Percentiles rank a stretch among this genome's conserved stretches.
Evolutionary conservation across 2,113 vertebrate species (phyloP).

Genomic region (Rattus norvegicus): GRCr8 NC_086019.1:143440501-143441000

Average conservation of each 20-base stretch:
- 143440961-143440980: background rate
- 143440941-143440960: background rate
- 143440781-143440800: background rate
- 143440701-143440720: background rate
- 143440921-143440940: background rate
- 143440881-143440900: background rate
- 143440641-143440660: background rate
- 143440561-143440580: background rate
- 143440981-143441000: background rate
- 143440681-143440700: background rate
- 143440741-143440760: background rate
- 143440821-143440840: no score
- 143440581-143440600: background rate
- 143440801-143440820: background rate
- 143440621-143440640: background rate
- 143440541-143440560: background rate
- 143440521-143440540: background rate
- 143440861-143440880: background rate
- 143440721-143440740: background rate
- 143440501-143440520: background rate
- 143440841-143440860: background rate
- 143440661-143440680: background rate
- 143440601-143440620: background rate
- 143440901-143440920: background rate
- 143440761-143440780: background rate